Base-by-base conservation (phyloP, 2,113 vertebrate species). In the Aspiorhynchus laticeps region DNA sequence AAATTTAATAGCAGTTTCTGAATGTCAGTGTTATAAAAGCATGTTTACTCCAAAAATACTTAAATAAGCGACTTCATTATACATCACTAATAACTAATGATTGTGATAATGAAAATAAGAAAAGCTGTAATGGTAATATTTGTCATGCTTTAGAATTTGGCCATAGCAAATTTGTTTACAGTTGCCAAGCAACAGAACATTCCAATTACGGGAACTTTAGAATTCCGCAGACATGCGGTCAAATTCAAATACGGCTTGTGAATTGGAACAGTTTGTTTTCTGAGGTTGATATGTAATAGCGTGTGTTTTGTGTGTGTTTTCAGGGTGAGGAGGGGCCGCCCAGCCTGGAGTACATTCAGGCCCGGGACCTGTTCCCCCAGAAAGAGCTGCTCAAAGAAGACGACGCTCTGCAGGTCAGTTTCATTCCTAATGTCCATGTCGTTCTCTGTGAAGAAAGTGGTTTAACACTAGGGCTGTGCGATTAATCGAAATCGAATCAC, bases 331-430 rank as follows among this genome's bases (percentile, higher is more conserved):
- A 99, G 88, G 98, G 97, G 85, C 98, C 98, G 91, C 98, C 98
- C 94, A 99, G 98, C 96, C 96, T 99, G 97, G 98, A 99, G 95
- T 99, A 99, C 91, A 99, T 99, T 94, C 98, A 99, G 95, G 97
- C 98, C 91, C 99, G 99, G 95, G 98, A 99, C 93, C 95, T 99
- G 93, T 99, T 99, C 90, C 98, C 98, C 91, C 97, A 96, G 4
- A 99, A 98, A 95, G 98, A 99, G 91, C 96, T 99, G 88, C 94
- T 99, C 86, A 99, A 98, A 93, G 98, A 99, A 90, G 98, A 99
- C 91, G 98, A 98, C 73, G 96, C 95, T 84, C 93, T 99, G 90
- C 98, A 99, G 97, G 98, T 99, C 69, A 89, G 89, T 78, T n/a
- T 21, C 28, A 33, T 31, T 17, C 41, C 8, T 17, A 3, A 67